phyloP scores from a whole-genome alignment of 2,797 vertebrate genomes.

The Thamnophis elegans region DNA sequence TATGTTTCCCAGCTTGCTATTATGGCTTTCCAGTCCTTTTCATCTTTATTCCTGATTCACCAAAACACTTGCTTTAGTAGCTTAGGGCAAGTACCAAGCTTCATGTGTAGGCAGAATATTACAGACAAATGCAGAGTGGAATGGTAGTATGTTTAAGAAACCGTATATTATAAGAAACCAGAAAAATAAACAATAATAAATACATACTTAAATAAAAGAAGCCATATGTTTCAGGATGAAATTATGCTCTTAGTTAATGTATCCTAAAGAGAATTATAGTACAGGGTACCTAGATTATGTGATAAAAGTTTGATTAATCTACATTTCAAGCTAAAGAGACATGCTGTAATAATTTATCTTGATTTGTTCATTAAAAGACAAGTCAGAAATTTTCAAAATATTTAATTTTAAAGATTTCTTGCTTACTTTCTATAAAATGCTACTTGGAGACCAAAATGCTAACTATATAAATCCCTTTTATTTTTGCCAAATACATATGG shows the following conservation, averaged over 20 bases:
- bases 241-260: not conserved
- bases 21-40: constrained; percentile 9
- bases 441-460: not conserved
- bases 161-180: constrained; percentile 13
- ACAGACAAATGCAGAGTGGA: constrained; percentile 4
- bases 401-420: not conserved
- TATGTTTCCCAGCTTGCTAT: not conserved
- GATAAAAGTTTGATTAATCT: not conserved
- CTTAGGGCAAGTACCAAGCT: not conserved
- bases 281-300: not conserved
- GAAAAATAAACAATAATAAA: constrained; percentile 1
- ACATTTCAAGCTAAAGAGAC: not conserved
- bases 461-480: not conserved
- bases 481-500: not conserved
- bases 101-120: constrained; percentile 12
- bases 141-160: constrained; percentile 4
- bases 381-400: not conserved
- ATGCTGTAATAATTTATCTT: not conserved
- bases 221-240: not conserved
- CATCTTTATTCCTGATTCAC: not conserved
- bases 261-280: not conserved
- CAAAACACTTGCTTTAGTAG: constrained; percentile 4
- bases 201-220: not conserved
- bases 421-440: not conserved
- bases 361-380: not conserved